These are phyloP conservation scores for Myopa tessellatipennis DNA, from an alignment of 2,888 invertebrate genomes.

Conservation along the genomic window DNA sequence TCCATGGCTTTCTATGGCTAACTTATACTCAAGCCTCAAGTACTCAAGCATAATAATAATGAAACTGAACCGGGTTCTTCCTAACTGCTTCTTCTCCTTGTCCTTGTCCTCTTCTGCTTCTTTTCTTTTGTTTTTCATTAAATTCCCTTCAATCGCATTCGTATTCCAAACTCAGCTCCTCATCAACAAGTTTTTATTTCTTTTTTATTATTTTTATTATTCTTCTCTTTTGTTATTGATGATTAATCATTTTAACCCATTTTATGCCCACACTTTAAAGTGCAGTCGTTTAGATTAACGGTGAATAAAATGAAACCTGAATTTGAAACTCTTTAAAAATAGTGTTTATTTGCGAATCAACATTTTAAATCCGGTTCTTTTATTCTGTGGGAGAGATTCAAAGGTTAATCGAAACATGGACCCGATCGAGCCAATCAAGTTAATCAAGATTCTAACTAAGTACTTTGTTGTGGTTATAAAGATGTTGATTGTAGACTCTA, in stretches of 20 bases:
- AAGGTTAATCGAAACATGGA: background rate
- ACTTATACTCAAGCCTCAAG: too few relatives aligned
- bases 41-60: too few relatives aligned
- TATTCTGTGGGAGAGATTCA: background rate
- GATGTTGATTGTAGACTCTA: constrained; percentile 5
- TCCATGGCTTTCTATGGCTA: too few relatives aligned
- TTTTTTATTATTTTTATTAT: too few relatives aligned
- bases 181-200: too few relatives aligned
- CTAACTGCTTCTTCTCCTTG: too few relatives aligned
- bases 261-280: background rate
- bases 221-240: background rate
- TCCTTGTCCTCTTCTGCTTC: too few relatives aligned
- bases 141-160: too few relatives aligned
- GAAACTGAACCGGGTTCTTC: too few relatives aligned
- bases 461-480: background rate
- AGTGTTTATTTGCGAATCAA: constrained; percentile 9
- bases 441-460: background rate
- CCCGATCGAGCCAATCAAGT: background rate
- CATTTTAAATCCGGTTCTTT: background rate
- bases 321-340: background rate
- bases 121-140: too few relatives aligned
- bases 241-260: constrained; percentile 33
- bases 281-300: background rate
- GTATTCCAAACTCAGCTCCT: too few relatives aligned
- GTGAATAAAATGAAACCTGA: background rate